Evolutionary conservation across 2,888 invertebrate genomes (phyloP).

Genomic region (Leucania comma): DNA sequence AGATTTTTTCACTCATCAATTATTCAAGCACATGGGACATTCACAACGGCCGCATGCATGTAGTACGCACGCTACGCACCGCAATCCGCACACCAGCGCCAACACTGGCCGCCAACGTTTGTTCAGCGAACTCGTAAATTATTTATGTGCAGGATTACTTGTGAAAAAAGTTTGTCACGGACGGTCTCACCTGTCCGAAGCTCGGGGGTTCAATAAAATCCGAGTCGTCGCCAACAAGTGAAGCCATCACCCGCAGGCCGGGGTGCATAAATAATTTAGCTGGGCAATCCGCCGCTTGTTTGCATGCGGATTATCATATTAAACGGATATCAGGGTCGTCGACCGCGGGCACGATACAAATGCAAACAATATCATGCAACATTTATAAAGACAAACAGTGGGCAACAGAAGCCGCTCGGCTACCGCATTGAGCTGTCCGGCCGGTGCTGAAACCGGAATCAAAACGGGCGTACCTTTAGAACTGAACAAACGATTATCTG

Average conservation of each 20-base stretch:
- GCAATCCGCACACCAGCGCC: conserved; percentile 48
- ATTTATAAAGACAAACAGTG: conserved; percentile 83
- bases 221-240: conserved; percentile 79
- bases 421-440: conserved; percentile 48
- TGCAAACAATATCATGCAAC: conserved; percentile 88
- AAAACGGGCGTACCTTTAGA: conserved; percentile 25
- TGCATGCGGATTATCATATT: conserved; percentile 91
- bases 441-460: conserved; percentile 33
- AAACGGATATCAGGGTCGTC: conserved; percentile 88
- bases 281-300: conserved; percentile 88
- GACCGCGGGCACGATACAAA: conserved; percentile 82
- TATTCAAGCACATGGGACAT: conserved; percentile 54
- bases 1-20: conserved; percentile 60
- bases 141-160: conserved; percentile 74
- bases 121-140: conserved; percentile 67
- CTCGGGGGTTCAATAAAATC: conserved; percentile 83
- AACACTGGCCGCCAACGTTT: conserved; percentile 42
- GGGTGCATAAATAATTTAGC: conserved; percentile 90
- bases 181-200: conserved; percentile 76
- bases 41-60: conserved; percentile 30
- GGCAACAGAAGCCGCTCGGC: conserved; percentile 62
- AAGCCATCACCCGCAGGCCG: conserved; percentile 85
- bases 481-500: conserved; percentile 28
- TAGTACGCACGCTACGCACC: conserved; percentile 31
- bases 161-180: conserved; percentile 72